These are phyloP conservation scores for Prionace glauca DNA, from an alignment of 2,797 vertebrate species.

Conservation along the genomic window DNA sequence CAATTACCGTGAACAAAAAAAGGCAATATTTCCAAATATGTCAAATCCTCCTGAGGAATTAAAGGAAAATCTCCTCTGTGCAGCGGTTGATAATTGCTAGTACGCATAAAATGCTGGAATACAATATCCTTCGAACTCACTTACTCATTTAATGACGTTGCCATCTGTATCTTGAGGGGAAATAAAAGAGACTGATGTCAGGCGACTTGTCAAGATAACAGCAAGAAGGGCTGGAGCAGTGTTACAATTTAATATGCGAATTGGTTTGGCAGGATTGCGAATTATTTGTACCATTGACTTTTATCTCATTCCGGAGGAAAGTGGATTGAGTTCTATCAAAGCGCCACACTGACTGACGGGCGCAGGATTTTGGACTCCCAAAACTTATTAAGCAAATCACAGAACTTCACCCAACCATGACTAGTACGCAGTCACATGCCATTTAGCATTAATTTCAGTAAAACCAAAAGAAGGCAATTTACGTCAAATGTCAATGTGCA, in stretches of 20 bases:
- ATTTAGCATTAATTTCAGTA: slow-evolving; percentile 54
- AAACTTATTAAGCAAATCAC: slow-evolving; percentile 69
- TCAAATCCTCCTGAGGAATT: slow-evolving; percentile 34
- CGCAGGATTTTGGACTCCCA: slow-evolving; percentile 56
- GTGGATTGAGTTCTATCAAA: slow-evolving; percentile 62
- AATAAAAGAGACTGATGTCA: slow-evolving; percentile 47
- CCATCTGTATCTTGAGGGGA: slow-evolving; percentile 35
- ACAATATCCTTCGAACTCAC: slow-evolving; percentile 48
- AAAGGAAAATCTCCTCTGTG: slow-evolving; percentile 42
- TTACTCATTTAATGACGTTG: slow-evolving; percentile 56
- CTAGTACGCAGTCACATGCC: slow-evolving; percentile 62
- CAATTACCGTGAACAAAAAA: slow-evolving; percentile 15
- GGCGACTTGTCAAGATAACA: slow-evolving; percentile 47
- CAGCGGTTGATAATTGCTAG: slow-evolving; percentile 47
- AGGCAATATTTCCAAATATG: slow-evolving; percentile 18
- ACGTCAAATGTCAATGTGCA: background rate
- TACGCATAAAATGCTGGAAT: slow-evolving; percentile 50
- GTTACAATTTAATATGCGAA: slow-evolving; percentile 34
- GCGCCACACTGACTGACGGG: slow-evolving; percentile 59
- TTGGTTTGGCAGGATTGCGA: slow-evolving; percentile 45
- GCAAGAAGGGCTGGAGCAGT: slow-evolving; percentile 34
- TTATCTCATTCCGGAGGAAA: slow-evolving; percentile 52
- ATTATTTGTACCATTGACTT: slow-evolving; percentile 55
- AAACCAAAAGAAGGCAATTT: slow-evolving; percentile 5
- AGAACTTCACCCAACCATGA: slow-evolving; percentile 62